Conservation (phyloP, 2,797 vertebrate genomes). For the Sandelia bainsii region DNA sequence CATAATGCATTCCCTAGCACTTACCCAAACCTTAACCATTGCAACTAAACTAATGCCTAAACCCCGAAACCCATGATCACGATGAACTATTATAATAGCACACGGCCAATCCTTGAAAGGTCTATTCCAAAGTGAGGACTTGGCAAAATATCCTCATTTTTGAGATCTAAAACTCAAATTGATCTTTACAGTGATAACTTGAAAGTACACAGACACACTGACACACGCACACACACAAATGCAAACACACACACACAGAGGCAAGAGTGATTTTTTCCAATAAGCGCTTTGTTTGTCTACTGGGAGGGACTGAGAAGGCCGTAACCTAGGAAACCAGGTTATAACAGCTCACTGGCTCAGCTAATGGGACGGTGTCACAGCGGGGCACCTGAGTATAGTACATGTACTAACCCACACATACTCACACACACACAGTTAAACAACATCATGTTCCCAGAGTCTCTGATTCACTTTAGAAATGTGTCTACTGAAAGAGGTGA, state of each 20-base stretch:
- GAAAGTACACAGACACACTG: no score
- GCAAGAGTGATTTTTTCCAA: constrained; percentile 16
- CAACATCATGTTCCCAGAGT: constrained; percentile 1
- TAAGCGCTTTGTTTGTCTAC: constrained; percentile 26
- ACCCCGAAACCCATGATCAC: no score
- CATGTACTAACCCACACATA: constrained; percentile 4
- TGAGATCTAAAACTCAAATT: not conserved
- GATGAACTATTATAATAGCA: no score
- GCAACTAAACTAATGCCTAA: no score
- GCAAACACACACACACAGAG: constrained; percentile 12
- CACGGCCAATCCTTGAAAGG: not conserved
- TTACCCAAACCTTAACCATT: not conserved
- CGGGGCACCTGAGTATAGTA: constrained; percentile 21
- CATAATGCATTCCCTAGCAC: no score
- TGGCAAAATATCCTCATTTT: not conserved
- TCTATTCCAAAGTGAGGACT: not conserved
- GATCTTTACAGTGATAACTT: not conserved
- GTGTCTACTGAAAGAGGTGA: constrained; percentile 11
- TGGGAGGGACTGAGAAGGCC: constrained; percentile 47
- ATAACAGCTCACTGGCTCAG: constrained; percentile 47
- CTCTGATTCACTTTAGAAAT: constrained; percentile 10
- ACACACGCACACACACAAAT: not conserved
- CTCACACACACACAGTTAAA: constrained; percentile 5
- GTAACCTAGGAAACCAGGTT: constrained; percentile 72
- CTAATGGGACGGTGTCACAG: constrained; percentile 44